Percentiles rank a stretch among this genome's conserved stretches.
These are phyloP conservation scores for Nibea albiflora DNA, from an alignment of 2,113 vertebrate genomes.

Conservation along the genomic window DNA sequence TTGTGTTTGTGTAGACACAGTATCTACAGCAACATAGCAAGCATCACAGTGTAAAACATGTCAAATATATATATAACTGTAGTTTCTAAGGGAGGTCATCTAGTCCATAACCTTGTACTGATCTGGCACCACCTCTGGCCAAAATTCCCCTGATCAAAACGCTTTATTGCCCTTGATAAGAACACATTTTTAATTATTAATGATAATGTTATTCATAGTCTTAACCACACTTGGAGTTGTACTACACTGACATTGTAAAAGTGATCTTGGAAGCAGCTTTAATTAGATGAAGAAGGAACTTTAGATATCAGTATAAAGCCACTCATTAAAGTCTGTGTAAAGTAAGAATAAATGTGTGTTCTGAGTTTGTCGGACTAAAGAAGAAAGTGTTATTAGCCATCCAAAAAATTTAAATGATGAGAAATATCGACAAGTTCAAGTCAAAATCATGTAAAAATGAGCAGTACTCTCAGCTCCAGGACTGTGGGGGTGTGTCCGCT, in stretches of 20 bases:
- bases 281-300: background rate
- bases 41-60: background rate
- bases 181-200: background rate
- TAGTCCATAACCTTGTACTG: background rate
- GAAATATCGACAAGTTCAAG: too few relatives aligned
- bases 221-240: background rate
- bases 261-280: background rate
- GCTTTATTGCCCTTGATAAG: slow-evolving; percentile 4
- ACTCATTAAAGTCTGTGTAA: too few relatives aligned
- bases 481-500: too few relatives aligned
- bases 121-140: background rate
- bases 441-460: too few relatives aligned
- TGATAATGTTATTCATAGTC: background rate
- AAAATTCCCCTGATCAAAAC: background rate
- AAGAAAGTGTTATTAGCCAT: too few relatives aligned
- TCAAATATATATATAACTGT: background rate
- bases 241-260: slow-evolving; percentile 1
- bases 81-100: background rate
- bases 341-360: too few relatives aligned
- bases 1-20: background rate
- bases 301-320: background rate
- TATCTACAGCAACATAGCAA: background rate
- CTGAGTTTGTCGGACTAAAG: too few relatives aligned
- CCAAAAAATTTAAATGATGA: too few relatives aligned
- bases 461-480: too few relatives aligned